Percentiles rank a stretch among this genome's conserved stretches.
Conservation (phyloP, 2,797 vertebrate species). For the Echeneis naucrates region DNA sequence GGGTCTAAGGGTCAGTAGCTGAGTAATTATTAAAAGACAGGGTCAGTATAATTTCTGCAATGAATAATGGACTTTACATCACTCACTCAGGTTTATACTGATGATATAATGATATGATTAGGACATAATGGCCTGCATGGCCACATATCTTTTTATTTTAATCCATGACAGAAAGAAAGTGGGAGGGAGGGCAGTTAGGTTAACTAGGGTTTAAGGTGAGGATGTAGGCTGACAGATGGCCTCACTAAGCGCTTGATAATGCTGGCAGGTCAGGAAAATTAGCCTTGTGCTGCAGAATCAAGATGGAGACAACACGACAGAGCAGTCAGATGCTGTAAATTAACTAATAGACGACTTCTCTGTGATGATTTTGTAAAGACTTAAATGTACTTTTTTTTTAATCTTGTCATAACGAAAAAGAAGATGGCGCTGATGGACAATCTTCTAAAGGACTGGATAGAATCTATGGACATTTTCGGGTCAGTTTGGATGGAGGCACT, state of each 20-base stretch:
- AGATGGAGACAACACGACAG: conserved; percentile 2
- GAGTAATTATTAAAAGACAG: not conserved
- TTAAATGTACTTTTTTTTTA: not conserved
- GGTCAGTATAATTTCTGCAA: not conserved
- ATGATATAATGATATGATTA: not conserved
- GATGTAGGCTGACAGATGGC: conserved; percentile 71
- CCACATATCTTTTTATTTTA: conserved; percentile 23
- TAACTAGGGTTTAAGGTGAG: conserved; percentile 28
- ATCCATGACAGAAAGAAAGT: conserved; percentile 20
- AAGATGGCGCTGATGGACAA: conserved; percentile 59
- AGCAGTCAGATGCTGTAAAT: not conserved
- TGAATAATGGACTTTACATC: not conserved
- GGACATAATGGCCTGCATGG: not conserved
- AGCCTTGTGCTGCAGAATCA: conserved; percentile 25
- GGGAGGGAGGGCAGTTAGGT: too few species aligned
- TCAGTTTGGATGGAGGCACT: conserved; percentile 69
- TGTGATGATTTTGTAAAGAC: not conserved
- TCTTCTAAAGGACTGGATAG: conserved; percentile 65
- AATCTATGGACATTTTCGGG: conserved; percentile 72
- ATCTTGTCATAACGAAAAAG: not conserved
- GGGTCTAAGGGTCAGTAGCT: not conserved
- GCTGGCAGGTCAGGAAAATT: conserved; percentile 35
- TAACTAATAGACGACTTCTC: not conserved
- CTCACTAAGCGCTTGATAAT: conserved; percentile 65
- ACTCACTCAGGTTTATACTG: not conserved